Base-by-base conservation (phyloP, 64 coral and sea anemone species). In the Porites australiensis region DNA sequence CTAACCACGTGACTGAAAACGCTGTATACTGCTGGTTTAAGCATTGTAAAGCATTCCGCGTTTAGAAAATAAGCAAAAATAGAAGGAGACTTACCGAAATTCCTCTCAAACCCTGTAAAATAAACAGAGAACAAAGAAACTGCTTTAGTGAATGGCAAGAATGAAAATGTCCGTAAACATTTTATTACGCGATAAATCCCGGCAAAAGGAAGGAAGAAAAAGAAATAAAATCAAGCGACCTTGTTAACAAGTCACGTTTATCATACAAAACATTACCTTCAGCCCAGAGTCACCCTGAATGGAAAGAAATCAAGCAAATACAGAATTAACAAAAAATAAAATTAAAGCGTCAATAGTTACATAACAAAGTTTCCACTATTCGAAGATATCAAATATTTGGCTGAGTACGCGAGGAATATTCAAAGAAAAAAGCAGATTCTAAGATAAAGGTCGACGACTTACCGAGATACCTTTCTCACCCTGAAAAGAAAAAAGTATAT, bases 71-170 rank as follows among this genome's bases (percentile, higher is more conserved):
- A 45, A 50, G 22, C 13, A 68, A 90, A 43, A 43, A 80, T 11
- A 43, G n/a, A 68, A 75, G 53, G 48, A 58, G 13, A 89, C 89
- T 63, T 84, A 91, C 89, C 79, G 50, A 45, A 15, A 73, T 72
- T 52, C 89, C 89, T 82, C 20, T n/a, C 4, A 49, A 50, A 10
- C 88, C 88, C 88, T 90, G 13, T 2, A 82, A 19, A 90, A n/a
- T 20, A 55, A 87, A 15, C 11, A 89, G 23, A 58, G n/a, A 70
- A 61, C 11, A 67, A 66, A 3, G 27, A 13, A 84, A 58, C 19
- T 60, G 43, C 63, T 84, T 63, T 51, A 23, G n/a, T 4, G 50
- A 18, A 19, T 7, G 13, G 27, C 10, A 59, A 21, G 8, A 11
- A 14, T 8, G 43, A 37, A 37, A 37, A 37, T 37, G 27, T 37